Conservation (phyloP, 2,113 vertebrate species). For the Aegypius monachus region DNA sequence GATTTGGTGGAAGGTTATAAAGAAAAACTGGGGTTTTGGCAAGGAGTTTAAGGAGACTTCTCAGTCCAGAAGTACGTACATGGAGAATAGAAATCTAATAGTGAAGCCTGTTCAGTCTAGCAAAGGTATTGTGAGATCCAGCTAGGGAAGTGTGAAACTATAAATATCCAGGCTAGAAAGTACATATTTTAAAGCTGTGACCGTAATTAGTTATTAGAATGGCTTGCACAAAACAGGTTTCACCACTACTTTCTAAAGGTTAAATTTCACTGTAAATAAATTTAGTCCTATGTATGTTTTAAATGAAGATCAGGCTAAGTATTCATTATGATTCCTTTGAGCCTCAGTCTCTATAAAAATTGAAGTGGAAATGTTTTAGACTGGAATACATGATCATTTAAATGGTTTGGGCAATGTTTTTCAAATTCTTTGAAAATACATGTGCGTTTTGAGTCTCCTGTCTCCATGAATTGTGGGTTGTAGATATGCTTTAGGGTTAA, state of each 20-base stretch:
- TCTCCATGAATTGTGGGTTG: neutral
- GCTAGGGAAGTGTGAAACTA: neutral
- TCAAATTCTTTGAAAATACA: neutral
- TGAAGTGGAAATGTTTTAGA: neutral
- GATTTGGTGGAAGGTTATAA: neutral
- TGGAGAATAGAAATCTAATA: neutral
- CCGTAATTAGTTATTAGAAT: neutral
- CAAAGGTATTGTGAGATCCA: neutral
- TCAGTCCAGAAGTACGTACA: neutral
- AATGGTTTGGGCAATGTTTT: neutral
- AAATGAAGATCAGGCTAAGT: neutral
- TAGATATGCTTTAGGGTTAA: neutral
- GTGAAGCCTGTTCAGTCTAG: neutral
- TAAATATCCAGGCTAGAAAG: neutral
- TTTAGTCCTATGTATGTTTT: neutral
- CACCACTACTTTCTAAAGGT: neutral
- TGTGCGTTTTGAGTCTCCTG: neutral
- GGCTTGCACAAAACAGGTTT: neutral
- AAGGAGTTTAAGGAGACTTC: neutral
- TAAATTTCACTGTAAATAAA: neutral
- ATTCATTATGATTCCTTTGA: neutral
- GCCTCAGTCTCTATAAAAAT: neutral
- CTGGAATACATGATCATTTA: neutral
- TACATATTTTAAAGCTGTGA: neutral
- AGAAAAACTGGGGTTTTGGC: neutral